Conservation (phyloP, 2,888 invertebrate genomes). For the Aphidius colemani region DNA sequence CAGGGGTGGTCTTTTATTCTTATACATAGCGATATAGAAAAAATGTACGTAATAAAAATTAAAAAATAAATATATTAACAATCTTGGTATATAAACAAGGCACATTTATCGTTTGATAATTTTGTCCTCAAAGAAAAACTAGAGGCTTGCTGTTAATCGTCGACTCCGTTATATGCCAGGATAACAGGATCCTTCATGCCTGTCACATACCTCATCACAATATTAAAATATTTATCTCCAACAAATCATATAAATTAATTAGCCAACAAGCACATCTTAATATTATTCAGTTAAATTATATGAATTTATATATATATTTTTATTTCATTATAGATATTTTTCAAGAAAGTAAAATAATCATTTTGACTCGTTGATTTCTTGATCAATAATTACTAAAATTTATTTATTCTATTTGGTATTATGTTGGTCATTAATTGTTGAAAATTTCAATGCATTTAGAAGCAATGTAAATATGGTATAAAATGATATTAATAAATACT, state of each 20-base stretch:
- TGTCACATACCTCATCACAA: slow-evolving; percentile 1
- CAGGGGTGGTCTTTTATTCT: slow-evolving; percentile 47
- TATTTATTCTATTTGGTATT: too few species aligned
- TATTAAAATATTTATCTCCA: background rate
- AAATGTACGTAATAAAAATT: background rate
- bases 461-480: too few species aligned
- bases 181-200: slow-evolving; percentile 8
- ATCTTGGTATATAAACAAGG: too few species aligned
- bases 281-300: too few species aligned
- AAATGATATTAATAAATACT: too few species aligned
- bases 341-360: background rate
- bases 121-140: background rate
- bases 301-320: background rate
- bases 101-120: too few species aligned
- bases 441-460: too few species aligned
- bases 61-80: background rate
- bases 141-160: slow-evolving; percentile 3
- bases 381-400: too few species aligned
- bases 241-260: background rate
- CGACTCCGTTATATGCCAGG: slow-evolving; percentile 1
- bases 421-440: too few species aligned
- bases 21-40: background rate
- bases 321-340: background rate
- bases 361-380: background rate
- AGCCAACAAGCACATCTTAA: background rate